A percentile compares a stretch with the other conserved stretches of the same genome.
These are phyloP conservation scores for Cyrtorhinus lividipennis DNA, from an alignment of 1,140 invertebrate species.

Conservation along the genomic window DNA sequence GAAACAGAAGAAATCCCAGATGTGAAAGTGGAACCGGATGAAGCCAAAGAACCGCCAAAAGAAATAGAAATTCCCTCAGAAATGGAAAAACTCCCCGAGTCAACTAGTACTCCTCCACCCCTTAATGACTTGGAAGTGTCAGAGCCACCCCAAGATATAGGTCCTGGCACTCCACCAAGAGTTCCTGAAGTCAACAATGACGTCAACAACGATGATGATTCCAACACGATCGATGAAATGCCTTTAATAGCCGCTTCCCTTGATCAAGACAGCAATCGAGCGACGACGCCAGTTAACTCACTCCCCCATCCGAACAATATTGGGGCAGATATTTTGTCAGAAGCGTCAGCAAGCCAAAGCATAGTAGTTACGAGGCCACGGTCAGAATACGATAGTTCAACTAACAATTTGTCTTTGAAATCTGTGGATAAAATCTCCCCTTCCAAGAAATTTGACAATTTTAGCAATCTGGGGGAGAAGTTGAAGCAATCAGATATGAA, in stretches of 20 bases:
- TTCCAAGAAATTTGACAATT: constrained; percentile 25
- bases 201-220: background rate
- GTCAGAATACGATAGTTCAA: constrained; percentile 26
- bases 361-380: constrained; percentile 18
- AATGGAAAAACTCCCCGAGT: no score
- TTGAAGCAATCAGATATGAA: constrained; percentile 21
- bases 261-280: background rate
- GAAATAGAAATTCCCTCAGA: background rate
- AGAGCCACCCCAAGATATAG: constrained; percentile 54
- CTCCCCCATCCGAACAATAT: background rate
- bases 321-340: background rate
- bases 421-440: background rate
- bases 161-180: constrained; percentile 62
- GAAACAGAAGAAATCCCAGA: constrained; percentile 24
- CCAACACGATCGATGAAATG: constrained; percentile 13
- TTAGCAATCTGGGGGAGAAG: constrained; percentile 28
- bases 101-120: no score
- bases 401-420: constrained; percentile 22
- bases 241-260: constrained; percentile 18
- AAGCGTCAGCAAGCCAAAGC: background rate
- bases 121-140: no score
- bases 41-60: background rate
- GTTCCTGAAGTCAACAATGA: constrained; percentile 34
- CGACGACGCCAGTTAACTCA: background rate
- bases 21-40: background rate